A percentile compares a stretch with the other conserved stretches of the same genome.
phyloP scores from a whole-genome alignment of 2,113 vertebrate genomes.

The Erythrocercus mccallii region DNA sequence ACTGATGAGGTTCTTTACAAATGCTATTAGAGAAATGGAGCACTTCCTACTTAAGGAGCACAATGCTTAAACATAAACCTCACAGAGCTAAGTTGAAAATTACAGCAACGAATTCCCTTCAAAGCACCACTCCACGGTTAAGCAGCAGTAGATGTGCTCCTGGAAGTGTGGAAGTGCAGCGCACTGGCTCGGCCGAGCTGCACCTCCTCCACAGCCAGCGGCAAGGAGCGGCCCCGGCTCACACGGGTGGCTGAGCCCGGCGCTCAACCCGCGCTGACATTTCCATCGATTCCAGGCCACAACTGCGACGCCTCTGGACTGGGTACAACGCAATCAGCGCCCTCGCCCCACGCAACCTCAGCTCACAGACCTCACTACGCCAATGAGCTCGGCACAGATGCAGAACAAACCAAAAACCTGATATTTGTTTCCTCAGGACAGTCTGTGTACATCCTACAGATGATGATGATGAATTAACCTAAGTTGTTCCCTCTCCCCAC shows the following conservation, averaged over 20 bases:
- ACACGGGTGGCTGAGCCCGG: neutral
- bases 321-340: neutral
- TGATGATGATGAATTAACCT: rapidly evolving
- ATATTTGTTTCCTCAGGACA: neutral
- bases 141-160: rapidly evolving
- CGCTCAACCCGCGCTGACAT: neutral
- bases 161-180: rapidly evolving
- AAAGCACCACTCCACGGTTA: rapidly evolving
- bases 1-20: neutral
- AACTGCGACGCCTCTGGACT: neutral
- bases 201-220: neutral
- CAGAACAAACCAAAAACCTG: neutral
- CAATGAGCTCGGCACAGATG: rapidly evolving
- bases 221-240: neutral
- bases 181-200: rapidly evolving
- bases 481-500: neutral
- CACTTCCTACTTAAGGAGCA: neutral
- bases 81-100: neutral
- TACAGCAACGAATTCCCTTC: neutral
- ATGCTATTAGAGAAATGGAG: neutral
- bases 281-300: neutral
- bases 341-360: neutral
- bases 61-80: neutral
- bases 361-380: neutral
- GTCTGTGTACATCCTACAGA: neutral